A percentile compares a stretch with the other conserved stretches of the same genome.
These are phyloP conservation scores for Drosophila equinoxialis DNA, from an alignment of 1,140 invertebrate genomes.

Conservation along the genomic window DNA sequence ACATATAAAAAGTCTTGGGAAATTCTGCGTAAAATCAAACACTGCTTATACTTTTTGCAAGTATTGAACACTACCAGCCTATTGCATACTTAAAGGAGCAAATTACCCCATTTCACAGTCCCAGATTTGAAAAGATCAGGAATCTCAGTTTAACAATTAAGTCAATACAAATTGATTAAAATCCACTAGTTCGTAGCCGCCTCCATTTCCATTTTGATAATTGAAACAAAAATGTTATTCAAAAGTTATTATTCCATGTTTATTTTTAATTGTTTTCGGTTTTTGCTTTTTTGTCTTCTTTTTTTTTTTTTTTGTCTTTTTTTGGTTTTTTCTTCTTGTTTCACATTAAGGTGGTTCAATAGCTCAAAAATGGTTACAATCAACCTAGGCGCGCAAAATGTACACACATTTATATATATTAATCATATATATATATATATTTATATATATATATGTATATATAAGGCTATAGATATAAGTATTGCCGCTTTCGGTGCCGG, in stretches of 20 bases:
- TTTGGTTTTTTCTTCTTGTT: conserved; percentile 48
- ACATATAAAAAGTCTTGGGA: too few relatives aligned
- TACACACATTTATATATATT: conserved; percentile 46
- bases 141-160: too few relatives aligned
- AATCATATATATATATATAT: conserved; percentile 3
- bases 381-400: conserved; percentile 66
- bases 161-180: too few relatives aligned
- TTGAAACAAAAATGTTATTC: conserved; percentile 40
- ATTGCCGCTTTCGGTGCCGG: conserved; percentile 37
- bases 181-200: too few relatives aligned
- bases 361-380: conserved; percentile 71
- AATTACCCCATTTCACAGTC: too few relatives aligned
- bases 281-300: conserved; percentile 49
- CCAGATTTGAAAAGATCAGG: too few relatives aligned
- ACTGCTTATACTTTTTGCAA: too few relatives aligned
- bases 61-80: too few relatives aligned
- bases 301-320: conserved; percentile 33
- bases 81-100: too few relatives aligned
- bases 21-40: too few relatives aligned
- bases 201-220: too few relatives aligned
- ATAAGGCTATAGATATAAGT: conserved; percentile 66
- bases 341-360: conserved; percentile 78
- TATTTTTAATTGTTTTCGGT: conserved; percentile 62
- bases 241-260: conserved; percentile 72
- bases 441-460: conserved; percentile 23